Evolutionary conservation across 2,113 vertebrate genomes (phyloP), one percentile per base, ranked within the genome.

Genomic region (Polypterus bichir): DNA sequence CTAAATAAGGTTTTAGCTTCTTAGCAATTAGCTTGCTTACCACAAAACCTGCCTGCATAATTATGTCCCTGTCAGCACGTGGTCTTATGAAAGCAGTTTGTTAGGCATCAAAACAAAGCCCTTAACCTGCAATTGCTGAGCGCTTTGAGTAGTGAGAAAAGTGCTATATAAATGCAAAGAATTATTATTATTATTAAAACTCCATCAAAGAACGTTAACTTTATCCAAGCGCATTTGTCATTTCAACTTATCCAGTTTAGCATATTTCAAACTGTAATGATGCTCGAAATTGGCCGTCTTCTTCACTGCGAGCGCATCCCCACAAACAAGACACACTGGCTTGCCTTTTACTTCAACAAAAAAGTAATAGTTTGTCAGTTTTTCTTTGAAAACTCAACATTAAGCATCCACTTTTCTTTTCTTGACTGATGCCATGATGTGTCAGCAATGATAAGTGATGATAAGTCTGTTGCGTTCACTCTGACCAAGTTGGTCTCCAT

Each of bases 221-320:
- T 65, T 65, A 63, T 60, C 59, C 59, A 3, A 46, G 46, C 9
- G 59, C 59, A 48, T 60, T 60, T 60, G 44, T 27, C 59, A 56
- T 65, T 52, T 52, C 58, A 49, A 65, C 47, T 65, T 48, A 44
- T 65, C n/a, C 3, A 63, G 48, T 65, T 65, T 65, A 63, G 57
- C 64, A 63, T 63, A 58, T 65, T 65, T 66, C 57, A 59, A 64
- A 46, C 61, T 64, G 65, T 66, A 66, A 66, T 66, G 49, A 66
- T 11, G 59, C 49, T 65, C 59, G 44, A 64, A 49, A 60, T 65
- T 65, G n/a, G 59, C 59, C 54, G 63, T 65, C 61, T 65, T 65
- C 59, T 62, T 65, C 46, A 65, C 63, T 59, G 59, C 54, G 47
- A 63, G 47, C 61, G 27, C 6, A 54, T 54, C 61, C 27, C 8